Conservation (phyloP, 2,797 vertebrate genomes). For the Mus minutoides region DNA sequence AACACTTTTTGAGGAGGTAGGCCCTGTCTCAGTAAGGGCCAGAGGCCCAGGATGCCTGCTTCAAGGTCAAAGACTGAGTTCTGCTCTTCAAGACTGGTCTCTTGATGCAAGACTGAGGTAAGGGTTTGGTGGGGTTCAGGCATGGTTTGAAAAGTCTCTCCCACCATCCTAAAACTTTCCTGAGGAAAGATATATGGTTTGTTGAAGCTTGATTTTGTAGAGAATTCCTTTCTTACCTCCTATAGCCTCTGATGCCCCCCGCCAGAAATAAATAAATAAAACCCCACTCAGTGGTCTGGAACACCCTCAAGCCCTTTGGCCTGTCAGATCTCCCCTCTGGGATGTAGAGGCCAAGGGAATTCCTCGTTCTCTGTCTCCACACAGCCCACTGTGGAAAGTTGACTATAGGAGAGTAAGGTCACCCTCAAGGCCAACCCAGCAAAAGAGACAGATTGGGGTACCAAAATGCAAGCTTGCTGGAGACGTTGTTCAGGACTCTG, state of each 20-base stretch:
- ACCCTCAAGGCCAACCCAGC: neutral
- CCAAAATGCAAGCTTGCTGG: neutral
- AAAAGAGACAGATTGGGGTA: neutral
- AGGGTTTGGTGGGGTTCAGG: neutral
- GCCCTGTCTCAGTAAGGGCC: neutral
- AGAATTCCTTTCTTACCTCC: neutral
- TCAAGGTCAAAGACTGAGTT: neutral
- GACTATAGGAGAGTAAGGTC: neutral
- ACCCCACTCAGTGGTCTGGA: no score
- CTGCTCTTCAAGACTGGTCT: neutral
- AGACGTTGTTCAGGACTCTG: neutral
- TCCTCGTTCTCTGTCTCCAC: neutral
- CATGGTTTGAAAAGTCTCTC: neutral
- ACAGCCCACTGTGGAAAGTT: neutral
- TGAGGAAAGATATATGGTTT: neutral
- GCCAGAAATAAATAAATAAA: no score
- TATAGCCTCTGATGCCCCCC: rapidly evolving
- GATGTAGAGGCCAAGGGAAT: neutral
- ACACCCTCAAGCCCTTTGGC: no score
- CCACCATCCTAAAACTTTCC: neutral
- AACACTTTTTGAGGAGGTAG: neutral
- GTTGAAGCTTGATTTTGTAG: neutral
- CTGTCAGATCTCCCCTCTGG: neutral
- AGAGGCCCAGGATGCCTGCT: no score
- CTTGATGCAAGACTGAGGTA: neutral